These are phyloP conservation scores for Phocoena phocoena DNA, from an alignment of 2,113 vertebrate genomes.

Conservation along the genomic window DNA sequence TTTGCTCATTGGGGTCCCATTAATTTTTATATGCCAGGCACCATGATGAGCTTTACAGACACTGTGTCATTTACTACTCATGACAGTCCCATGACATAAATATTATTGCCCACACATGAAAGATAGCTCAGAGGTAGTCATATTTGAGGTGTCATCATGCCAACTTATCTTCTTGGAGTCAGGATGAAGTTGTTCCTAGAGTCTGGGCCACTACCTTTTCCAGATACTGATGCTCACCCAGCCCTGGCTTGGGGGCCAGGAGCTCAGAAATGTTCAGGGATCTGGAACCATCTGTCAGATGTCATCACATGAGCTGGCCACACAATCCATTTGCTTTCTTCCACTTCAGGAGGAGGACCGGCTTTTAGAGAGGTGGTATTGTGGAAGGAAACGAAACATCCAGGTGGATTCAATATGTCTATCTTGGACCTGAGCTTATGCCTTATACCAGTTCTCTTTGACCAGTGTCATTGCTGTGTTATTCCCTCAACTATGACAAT, in stretches of 20 bases:
- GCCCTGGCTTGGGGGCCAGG: background rate
- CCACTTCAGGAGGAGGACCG: background rate
- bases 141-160: background rate
- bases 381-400: background rate
- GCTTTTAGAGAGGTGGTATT: background rate
- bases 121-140: background rate
- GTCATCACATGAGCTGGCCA: background rate
- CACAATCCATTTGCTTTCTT: background rate
- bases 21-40: background rate
- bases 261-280: background rate
- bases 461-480: background rate
- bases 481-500: background rate
- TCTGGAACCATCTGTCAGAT: background rate
- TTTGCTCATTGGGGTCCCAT: background rate
- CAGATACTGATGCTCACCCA: background rate
- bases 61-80: background rate
- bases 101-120: background rate
- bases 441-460: background rate
- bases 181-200: background rate
- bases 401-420: background rate
- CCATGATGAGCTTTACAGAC: background rate
- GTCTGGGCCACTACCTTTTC: background rate
- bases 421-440: background rate
- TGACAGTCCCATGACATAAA: accelerated
- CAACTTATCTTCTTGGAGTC: background rate